These are phyloP conservation scores for Daphoenositta chrysoptera DNA, from an alignment of 2,113 vertebrate species.

Conservation along the genomic window DNA sequence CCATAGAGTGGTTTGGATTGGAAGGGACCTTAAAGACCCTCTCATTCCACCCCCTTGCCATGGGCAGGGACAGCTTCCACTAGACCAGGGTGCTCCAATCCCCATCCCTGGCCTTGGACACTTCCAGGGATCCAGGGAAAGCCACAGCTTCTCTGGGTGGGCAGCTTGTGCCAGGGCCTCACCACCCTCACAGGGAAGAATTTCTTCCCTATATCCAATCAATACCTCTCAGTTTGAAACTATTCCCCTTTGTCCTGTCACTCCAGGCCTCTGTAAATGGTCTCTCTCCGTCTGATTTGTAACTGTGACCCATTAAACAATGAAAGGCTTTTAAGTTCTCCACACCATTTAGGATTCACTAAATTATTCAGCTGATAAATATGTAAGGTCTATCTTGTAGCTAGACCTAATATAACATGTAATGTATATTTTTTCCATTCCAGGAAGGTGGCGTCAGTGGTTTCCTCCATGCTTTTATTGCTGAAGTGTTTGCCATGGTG, in stretches of 20 bases:
- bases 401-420: not conserved
- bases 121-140: not conserved
- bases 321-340: not conserved
- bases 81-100: not conserved
- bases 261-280: not conserved
- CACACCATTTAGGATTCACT: not conserved
- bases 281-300: not conserved
- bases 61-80: not conserved
- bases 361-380: not conserved
- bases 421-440: not conserved
- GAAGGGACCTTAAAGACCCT: not conserved
- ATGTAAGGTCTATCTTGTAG: not conserved
- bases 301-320: not conserved
- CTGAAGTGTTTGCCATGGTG: conserved; percentile 98
- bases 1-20: not conserved
- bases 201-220: not conserved
- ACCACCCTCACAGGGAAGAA: not conserved
- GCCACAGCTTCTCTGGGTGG: not conserved
- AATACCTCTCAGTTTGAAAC: not conserved
- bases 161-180: not conserved
- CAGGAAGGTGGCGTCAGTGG: conserved; percentile 97
- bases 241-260: not conserved
- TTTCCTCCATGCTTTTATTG: conserved; percentile 94
- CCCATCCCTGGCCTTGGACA: not conserved
- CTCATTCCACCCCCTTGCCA: not conserved